Evolutionary conservation across 2,888 invertebrate genomes (phyloP).

Genomic region (Aspidapion aeneum): DNA sequence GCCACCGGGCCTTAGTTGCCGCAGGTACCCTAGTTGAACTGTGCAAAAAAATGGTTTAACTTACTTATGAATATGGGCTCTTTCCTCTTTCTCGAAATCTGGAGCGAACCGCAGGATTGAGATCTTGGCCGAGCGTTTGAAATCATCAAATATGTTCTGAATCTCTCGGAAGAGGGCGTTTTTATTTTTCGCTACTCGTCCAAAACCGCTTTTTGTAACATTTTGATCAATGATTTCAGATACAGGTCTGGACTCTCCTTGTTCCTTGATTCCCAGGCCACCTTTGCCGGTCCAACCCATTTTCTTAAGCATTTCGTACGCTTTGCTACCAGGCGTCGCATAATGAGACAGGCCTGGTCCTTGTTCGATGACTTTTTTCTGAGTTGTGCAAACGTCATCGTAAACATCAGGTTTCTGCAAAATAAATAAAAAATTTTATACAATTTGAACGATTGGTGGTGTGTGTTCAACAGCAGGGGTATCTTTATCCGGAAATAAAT

Average conservation of each 20-base stretch:
- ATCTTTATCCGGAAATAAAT: no score
- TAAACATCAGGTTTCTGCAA: slow-evolving; percentile 27
- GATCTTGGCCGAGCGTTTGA: slow-evolving; percentile 32
- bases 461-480: no score
- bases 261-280: slow-evolving; percentile 35
- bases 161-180: slow-evolving; percentile 30
- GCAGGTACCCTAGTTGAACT: no score
- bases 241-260: slow-evolving; percentile 34
- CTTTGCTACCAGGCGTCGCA: slow-evolving; percentile 29
- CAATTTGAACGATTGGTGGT: no score
- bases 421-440: not conserved
- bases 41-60: slow-evolving; percentile 7
- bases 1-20: no score
- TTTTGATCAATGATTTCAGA: slow-evolving; percentile 33
- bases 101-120: slow-evolving; percentile 33
- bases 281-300: slow-evolving; percentile 39
- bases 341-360: slow-evolving; percentile 11
- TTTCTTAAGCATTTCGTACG: slow-evolving; percentile 37
- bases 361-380: slow-evolving; percentile 14
- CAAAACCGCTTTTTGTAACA: slow-evolving; percentile 33
- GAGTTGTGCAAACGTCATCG: slow-evolving; percentile 32
- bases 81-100: slow-evolving; percentile 34
- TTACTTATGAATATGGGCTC: slow-evolving; percentile 35
- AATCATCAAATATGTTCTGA: slow-evolving; percentile 33
- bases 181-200: slow-evolving; percentile 22